A percentile compares a stretch with the other conserved stretches of the same genome.
These are phyloP conservation scores for Percopsis transmontana DNA, from an alignment of 2,113 vertebrate species.

Conservation along the genomic window DNA sequence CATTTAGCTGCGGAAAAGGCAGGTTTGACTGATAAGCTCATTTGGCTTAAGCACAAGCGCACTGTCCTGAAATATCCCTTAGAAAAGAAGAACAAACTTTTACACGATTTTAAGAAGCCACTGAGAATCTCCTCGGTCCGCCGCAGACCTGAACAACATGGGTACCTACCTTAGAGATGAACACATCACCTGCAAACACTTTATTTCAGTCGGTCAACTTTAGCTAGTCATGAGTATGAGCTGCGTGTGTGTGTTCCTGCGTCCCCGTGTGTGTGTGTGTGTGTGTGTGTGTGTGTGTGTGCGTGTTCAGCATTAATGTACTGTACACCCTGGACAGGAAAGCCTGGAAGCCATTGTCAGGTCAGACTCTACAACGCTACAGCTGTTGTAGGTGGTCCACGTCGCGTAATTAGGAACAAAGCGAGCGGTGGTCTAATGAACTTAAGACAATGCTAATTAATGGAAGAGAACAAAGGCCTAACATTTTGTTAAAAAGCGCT, in stretches of 20 bases:
- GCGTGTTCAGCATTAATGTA: constrained; percentile 42
- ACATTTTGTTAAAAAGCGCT: constrained; percentile 75
- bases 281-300: constrained; percentile 14
- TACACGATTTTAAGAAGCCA: constrained; percentile 5
- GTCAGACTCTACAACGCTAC: constrained; percentile 85
- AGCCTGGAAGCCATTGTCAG: constrained; percentile 80
- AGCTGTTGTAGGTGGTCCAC: constrained; percentile 82
- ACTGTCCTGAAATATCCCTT: constrained; percentile 50
- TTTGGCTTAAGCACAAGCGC: constrained; percentile 53
- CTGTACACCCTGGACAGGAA: constrained; percentile 73
- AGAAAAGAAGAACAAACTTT: constrained; percentile 55
- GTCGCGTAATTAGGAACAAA: constrained; percentile 81
- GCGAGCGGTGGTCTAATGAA: constrained; percentile 88
- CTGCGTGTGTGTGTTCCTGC: constrained; percentile 12
- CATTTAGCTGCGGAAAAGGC: constrained; percentile 60
- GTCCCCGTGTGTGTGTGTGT: constrained; percentile 31
- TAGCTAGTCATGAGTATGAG: constrained; percentile 24
- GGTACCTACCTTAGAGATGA: constrained; percentile 5
- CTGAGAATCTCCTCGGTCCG: constrained; percentile 10
- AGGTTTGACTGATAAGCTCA: constrained; percentile 65
- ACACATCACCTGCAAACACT: constrained; percentile 6
- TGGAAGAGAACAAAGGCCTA: constrained; percentile 90
- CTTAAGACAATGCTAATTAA: constrained; percentile 99
- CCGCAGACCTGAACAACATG: neutral
- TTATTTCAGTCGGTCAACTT: constrained; percentile 5